Evolutionary conservation across 2,888 invertebrate genomes (phyloP).

Genomic region (Linyphia triangularis): DNA sequence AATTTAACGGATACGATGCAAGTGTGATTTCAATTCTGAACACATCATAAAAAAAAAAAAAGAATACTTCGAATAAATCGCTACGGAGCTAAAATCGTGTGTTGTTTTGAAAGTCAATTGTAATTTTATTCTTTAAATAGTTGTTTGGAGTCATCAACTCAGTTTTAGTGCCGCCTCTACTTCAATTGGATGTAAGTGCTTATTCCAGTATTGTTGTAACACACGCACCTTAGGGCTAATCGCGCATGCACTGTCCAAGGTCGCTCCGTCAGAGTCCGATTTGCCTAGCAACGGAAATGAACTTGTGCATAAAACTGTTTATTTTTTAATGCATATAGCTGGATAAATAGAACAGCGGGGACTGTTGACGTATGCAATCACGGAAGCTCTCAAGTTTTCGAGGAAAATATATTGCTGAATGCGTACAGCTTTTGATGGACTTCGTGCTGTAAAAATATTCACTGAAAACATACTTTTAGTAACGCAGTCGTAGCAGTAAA

Average conservation of each 20-base stretch:
- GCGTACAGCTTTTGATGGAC: no score
- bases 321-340: background rate
- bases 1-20: no score
- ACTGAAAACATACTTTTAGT: no score
- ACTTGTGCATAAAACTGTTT: background rate
- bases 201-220: constrained; percentile 1
- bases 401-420: no score
- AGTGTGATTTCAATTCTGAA: no score
- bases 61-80: no score
- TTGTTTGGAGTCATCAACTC: constrained; percentile 10
- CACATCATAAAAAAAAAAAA: no score
- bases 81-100: no score
- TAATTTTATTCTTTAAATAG: no score
- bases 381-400: background rate
- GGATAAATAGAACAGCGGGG: background rate
- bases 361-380: background rate
- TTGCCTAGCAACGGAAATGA: background rate
- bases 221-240: background rate
- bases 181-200: background rate
- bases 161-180: constrained; percentile 3
- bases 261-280: background rate
- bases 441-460: no score
- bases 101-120: no score
- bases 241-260: background rate
- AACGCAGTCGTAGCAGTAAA: no score